Evolutionary conservation across 53 echinoderm and acorn worm species (phyloP), one percentile per base, ranked within the genome.

Genomic region (Paracentrotus lividus): DNA sequence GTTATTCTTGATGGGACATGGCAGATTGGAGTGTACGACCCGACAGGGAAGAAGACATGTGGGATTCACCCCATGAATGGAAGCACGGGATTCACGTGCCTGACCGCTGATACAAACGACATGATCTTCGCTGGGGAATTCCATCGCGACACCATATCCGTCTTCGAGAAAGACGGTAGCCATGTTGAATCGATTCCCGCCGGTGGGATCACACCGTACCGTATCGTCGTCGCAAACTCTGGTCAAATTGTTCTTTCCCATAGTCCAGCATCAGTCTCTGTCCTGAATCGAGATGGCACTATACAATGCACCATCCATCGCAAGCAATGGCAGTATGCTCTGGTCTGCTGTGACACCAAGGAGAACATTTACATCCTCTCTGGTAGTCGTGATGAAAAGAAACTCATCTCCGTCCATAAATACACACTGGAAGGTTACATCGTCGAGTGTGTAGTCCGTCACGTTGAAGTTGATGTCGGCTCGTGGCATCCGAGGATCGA

Each of bases 1-100:
- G 92, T 94, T 42, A 88, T 95, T 26, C 94, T 77, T 38, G 95
- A 95, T 67, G 92, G 88, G 47, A 92, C 92, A 15, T 59, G 66
- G 76, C 29, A 75, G 8, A 92, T 95, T 1, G 88, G 88, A 32
- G 90, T 95, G 20, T 95, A 93, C 90, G 93, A 85, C 53, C 42
- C 90, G 13, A 40, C 27, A 23, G 92, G 92, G 0, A 55, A 92
- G n/a, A 78, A 78, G 21, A 3, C 54, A 8, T 8, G 23, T 81
- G 26, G 10, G 55, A 81, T 92, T 57, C 92, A 78, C 10, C 59
- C 92, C 3, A 33, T 42, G 59, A 67, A 91, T 21, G 78, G 56
- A 2, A 78, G 78, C 59, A 78, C 92, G 36, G 92, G 92, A 7
- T 92, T 92, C 59, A 92, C 92, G 6, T 92, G 92, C 36, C 56